These are phyloP conservation scores for Hypomecis punctinalis DNA, from an alignment of 2,888 invertebrate species.

Conservation along the genomic window DNA sequence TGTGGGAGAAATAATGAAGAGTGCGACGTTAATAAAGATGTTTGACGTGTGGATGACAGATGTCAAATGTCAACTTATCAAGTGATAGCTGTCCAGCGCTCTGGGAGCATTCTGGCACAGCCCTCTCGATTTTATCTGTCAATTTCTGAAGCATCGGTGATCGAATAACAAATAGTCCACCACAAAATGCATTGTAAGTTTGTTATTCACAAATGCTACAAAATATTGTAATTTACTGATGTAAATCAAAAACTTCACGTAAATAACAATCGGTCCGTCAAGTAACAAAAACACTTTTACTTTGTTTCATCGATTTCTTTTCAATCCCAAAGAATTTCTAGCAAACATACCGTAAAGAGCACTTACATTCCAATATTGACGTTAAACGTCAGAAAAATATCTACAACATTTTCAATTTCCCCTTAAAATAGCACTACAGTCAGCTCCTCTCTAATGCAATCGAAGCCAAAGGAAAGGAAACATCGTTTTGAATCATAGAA, in stretches of 20 bases:
- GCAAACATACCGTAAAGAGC: background rate
- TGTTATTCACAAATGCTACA: too few species aligned
- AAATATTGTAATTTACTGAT: too few species aligned
- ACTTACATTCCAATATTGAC: constrained; percentile 6
- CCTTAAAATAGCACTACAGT: constrained; percentile 11
- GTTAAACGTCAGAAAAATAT: constrained; percentile 15
- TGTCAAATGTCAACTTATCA: background rate
- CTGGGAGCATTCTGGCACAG: too few species aligned
- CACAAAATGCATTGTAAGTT: too few species aligned
- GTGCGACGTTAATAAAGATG: background rate
- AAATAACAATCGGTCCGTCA: too few species aligned
- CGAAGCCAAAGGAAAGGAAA: constrained; percentile 19
- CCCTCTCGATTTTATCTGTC: too few species aligned
- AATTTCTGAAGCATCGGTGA: too few species aligned
- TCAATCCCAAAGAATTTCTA: background rate
- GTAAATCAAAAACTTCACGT: too few species aligned
- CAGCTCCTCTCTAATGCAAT: constrained; percentile 28
- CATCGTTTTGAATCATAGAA: constrained; percentile 2
- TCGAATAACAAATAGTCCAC: too few species aligned
- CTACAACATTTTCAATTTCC: background rate
- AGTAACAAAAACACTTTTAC: too few species aligned
- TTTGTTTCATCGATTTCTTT: constrained; percentile 1
- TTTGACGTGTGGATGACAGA: background rate
- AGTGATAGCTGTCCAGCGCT: too few species aligned
- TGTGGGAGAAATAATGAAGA: background rate